Conservation (phyloP, 92 coral and sea anemone genomes). For the Metridium senile region DNA sequence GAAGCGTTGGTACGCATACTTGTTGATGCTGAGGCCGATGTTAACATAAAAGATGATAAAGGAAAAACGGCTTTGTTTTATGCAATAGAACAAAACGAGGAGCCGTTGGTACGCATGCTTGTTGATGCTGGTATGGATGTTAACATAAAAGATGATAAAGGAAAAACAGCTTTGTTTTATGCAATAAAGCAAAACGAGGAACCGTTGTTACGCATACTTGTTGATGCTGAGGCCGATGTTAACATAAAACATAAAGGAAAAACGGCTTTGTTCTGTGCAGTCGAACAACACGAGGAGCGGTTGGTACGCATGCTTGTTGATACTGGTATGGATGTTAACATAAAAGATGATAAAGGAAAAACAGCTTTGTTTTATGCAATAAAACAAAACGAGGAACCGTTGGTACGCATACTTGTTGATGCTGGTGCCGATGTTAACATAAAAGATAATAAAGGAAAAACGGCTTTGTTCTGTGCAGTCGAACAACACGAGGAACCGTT, state of each 20-base stretch:
- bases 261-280: constrained; percentile 24
- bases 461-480: constrained; percentile 4
- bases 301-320: background rate
- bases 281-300: background rate
- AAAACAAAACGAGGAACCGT: background rate
- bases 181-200: background rate
- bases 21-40: constrained; percentile 8
- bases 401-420: background rate
- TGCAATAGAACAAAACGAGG: background rate
- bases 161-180: background rate
- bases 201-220: background rate
- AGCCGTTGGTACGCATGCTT: background rate
- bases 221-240: constrained; percentile 3
- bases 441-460: constrained; percentile 8
- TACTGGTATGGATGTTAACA: background rate
- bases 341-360: constrained; percentile 3
- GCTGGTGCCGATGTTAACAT: constrained; percentile 12
- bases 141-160: background rate
- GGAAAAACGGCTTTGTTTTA: constrained; percentile 23
- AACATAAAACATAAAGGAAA: constrained; percentile 15
- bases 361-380: constrained; percentile 16
- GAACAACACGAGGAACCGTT: background rate
- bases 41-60: constrained; percentile 2
- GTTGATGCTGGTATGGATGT: background rate
- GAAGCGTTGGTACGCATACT: background rate